Conservation (phyloP, 2,113 vertebrate species). For the Oreamnos americanus region DNA sequence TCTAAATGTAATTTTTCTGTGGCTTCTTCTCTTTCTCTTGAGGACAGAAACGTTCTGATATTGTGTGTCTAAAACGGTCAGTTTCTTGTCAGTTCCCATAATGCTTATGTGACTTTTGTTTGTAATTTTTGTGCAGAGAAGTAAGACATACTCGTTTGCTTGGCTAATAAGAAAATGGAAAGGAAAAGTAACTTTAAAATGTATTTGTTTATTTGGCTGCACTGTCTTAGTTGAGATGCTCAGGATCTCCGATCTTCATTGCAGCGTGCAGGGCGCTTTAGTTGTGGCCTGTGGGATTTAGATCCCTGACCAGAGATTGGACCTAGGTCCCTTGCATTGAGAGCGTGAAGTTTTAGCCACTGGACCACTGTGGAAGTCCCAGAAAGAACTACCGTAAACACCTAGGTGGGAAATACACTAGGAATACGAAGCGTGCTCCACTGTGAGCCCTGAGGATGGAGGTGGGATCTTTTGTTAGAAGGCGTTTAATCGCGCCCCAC, state of each 20-base stretch:
- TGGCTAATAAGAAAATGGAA: neutral
- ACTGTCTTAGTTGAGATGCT: neutral
- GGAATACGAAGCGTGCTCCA: neutral
- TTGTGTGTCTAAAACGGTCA: neutral
- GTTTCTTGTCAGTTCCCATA: neutral
- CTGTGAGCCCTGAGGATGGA: neutral
- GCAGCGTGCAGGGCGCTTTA: fast-evolving
- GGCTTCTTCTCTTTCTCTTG: neutral
- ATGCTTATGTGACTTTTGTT: neutral
- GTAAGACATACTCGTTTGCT: neutral
- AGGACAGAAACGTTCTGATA: neutral
- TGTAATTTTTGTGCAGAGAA: neutral
- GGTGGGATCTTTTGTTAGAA: neutral
- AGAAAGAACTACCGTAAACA: neutral
- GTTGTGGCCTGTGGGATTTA: neutral
- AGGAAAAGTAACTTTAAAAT: too few relatives aligned
- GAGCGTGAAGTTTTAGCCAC: neutral
- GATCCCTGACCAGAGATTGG: neutral
- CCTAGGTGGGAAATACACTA: neutral
- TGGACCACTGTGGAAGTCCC: neutral
- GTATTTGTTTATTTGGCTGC: neutral
- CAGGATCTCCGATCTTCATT: neutral
- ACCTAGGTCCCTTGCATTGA: neutral
- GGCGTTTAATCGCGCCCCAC: fast-evolving
- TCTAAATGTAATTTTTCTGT: neutral